Percentiles rank a stretch among this genome's conserved stretches.
Evolutionary conservation across 2,113 vertebrate genomes (phyloP).

Genomic region (Pteropus alecto): DNA sequence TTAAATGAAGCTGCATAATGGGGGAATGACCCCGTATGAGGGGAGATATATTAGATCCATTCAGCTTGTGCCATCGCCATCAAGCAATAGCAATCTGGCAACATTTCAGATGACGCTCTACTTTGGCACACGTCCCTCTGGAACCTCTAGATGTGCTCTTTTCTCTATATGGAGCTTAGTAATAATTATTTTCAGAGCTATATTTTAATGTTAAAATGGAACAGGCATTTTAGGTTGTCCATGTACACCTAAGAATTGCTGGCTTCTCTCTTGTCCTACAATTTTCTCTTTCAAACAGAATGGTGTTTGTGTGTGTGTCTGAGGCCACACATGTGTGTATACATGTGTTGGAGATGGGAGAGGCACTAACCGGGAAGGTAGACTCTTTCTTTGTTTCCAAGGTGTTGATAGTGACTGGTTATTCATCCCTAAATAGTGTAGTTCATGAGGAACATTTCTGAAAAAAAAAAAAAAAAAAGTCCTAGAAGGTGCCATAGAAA

Average conservation of each 20-base stretch:
- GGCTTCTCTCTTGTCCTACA: background rate
- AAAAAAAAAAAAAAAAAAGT: background rate
- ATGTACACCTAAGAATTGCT: background rate
- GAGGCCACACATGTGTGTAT: too few relatives aligned
- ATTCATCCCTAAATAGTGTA: background rate
- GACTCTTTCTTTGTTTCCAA: background rate
- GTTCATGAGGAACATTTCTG: background rate
- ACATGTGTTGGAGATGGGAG: background rate
- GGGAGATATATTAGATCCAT: background rate
- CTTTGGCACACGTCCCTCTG: background rate
- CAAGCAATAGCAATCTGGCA: background rate
- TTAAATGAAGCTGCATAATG: background rate
- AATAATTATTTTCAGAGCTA: conserved; percentile 9
- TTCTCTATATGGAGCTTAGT: background rate
- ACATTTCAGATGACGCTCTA: background rate
- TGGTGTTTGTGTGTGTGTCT: background rate
- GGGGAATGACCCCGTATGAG: background rate
- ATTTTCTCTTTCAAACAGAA: background rate
- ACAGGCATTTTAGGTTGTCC: background rate
- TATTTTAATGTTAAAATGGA: conserved; percentile 18
- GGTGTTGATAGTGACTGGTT: background rate
- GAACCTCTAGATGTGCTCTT: background rate
- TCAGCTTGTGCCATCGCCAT: background rate
- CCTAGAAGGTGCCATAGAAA: background rate
- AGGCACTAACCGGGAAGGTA: background rate